Conservation (phyloP, 2,888 invertebrate genomes). For the Habroteleia sp. region DNA sequence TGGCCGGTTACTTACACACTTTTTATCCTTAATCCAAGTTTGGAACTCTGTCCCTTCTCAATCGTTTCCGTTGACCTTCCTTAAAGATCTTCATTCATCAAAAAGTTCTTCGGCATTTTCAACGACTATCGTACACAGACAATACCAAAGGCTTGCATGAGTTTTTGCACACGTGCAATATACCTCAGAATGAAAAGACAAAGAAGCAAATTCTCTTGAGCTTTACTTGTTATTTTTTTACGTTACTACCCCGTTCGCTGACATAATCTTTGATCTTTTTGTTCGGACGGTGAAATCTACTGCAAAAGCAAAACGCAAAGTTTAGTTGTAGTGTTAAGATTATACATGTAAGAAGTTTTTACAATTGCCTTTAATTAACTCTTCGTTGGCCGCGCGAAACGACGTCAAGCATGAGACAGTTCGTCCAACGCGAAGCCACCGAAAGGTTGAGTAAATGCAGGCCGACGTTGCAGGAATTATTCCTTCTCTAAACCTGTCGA, state of each 20-base stretch:
- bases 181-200: conserved; percentile 35
- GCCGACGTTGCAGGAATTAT: too few species aligned
- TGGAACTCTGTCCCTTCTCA: conserved; percentile 8
- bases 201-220: too few species aligned
- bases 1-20: conserved; percentile 55
- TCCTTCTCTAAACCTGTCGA: too few species aligned
- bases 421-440: too few species aligned
- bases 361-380: conserved; percentile 4
- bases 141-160: conserved; percentile 38
- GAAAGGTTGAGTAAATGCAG: too few species aligned
- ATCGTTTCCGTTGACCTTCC: not conserved
- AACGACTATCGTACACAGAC: conserved; percentile 23
- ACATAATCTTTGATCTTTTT: conserved; percentile 19
- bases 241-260: not conserved
- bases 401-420: not conserved
- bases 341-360: conserved; percentile 1
- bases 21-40: conserved; percentile 28
- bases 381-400: not conserved
- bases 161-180: conserved; percentile 37
- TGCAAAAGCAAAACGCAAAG: conserved; percentile 9
- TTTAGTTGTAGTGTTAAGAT: conserved; percentile 19
- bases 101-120: conserved; percentile 17
- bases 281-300: conserved; percentile 5
- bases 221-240: not conserved
- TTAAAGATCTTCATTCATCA: conserved; percentile 7